phyloP scores from a whole-genome alignment of 2,888 invertebrate genomes.

The Bellardia bayeri region DNA sequence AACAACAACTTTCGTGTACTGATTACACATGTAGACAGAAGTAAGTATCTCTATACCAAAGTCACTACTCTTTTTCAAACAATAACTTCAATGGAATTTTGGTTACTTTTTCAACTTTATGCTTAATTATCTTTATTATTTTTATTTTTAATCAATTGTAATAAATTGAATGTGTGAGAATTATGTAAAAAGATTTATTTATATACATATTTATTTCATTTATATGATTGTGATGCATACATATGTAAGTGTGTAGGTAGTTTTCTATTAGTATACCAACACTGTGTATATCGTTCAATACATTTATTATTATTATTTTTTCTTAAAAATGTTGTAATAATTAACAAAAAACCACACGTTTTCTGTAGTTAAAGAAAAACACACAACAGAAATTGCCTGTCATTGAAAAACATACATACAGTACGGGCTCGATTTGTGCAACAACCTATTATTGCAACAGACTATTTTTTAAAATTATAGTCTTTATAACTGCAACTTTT shows the following conservation, averaged over 20 bases:
- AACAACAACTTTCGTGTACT: slow-evolving; percentile 22
- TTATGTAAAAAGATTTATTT: slow-evolving; percentile 63
- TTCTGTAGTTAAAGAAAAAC: neutral
- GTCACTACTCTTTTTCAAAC: slow-evolving; percentile 1
- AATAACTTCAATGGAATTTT: slow-evolving; percentile 32
- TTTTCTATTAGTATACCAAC: neutral
- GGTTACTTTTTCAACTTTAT: slow-evolving; percentile 28
- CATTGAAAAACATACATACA: slow-evolving; percentile 35
- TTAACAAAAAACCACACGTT: slow-evolving; percentile 22
- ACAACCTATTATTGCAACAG: too few species aligned
- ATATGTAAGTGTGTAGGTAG: neutral
- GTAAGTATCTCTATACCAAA: slow-evolving; percentile 15
- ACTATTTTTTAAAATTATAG: too few species aligned
- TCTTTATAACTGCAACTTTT: too few species aligned
- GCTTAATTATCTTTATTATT: slow-evolving; percentile 64
- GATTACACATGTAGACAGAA: slow-evolving; percentile 36
- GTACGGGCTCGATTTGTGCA: too few species aligned
- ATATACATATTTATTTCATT: neutral
- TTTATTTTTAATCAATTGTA: slow-evolving; percentile 48
- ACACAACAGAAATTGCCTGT: slow-evolving; percentile 43
- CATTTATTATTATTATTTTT: neutral
- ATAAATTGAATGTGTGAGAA: slow-evolving; percentile 54
- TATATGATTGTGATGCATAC: neutral
- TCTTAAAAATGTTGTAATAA: slow-evolving; percentile 42
- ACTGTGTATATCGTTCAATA: slow-evolving; percentile 25